Base-by-base conservation (phyloP, 2,888 invertebrate species). In the Leptinotarsa haldemani region DNA sequence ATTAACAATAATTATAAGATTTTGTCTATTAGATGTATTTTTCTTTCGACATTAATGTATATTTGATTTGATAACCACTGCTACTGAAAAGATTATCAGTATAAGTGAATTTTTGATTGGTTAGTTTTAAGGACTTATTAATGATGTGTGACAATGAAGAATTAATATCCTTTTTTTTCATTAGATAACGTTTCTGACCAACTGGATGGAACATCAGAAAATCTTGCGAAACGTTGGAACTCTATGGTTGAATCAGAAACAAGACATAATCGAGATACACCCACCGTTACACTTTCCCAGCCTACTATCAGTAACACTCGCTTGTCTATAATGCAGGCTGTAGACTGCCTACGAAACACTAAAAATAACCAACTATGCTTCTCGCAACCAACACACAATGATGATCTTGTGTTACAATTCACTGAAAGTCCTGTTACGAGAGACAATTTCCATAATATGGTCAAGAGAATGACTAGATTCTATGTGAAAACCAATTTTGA, bases 391-490 rank as follows among this genome's bases (percentile, higher is more conserved):
- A 92, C 93, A 52, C 91, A 93, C 81, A 90, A 94, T 75, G 96
- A 96, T 82, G 93, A 96, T 88, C 89, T 97, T 84, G 89, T 97
- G 82, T 86, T 92, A 82, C 91, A 91, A 84, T 89, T 90, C 72
- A 89, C 90, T 20, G 90, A 90, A 81, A 86, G 85, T 76, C 84
- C 85, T 53, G 79, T 87, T 70, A 86, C 85, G 15, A 84, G 81
- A 78, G 93, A 92, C 81, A 90, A 91, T 69, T 91, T 95, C 87
- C 94, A 95, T 87, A 91, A 92, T 83, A 88, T 97, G 83, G 96
- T 96, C 65, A 93, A 94, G 75, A 92, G 98, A 82, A 94, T 98
- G 96, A 98, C 98, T 64, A 91, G 98, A 81, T 96, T 98, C 89
- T 95, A 96, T 88, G 94, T 97, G 70, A 92, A 90, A 71, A 92